These are phyloP conservation scores for Ctenochaetus hawaiiensis DNA, from an alignment of 2,797 vertebrate species.

Conservation along the genomic window DNA sequence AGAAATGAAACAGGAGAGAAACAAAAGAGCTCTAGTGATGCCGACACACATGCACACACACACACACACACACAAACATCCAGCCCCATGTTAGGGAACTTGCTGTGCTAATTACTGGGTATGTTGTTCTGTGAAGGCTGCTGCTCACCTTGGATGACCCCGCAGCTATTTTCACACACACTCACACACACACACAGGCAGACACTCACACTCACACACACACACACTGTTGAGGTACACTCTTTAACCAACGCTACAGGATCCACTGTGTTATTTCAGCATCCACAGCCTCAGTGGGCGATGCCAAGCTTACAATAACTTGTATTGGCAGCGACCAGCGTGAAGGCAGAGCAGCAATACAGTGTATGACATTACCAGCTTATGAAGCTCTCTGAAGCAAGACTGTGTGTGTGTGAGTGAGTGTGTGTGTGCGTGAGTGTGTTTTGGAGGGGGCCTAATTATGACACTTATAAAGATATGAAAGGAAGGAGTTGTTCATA, in stretches of 20 bases:
- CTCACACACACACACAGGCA: constrained; percentile 8
- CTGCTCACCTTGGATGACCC: constrained; percentile 47
- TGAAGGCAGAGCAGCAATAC: constrained; percentile 42
- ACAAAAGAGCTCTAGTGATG: constrained; percentile 39
- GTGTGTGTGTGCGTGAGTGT: too few species aligned
- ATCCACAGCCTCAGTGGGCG: constrained; percentile 49
- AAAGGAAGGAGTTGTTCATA: too few species aligned
- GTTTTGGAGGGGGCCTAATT: too few species aligned
- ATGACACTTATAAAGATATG: too few species aligned
- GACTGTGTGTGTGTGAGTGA: too few species aligned
- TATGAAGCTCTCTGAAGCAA: constrained; percentile 21
- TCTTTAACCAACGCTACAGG: constrained; percentile 39
- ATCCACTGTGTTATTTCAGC: constrained; percentile 58
- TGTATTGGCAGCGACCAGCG: constrained; percentile 69
- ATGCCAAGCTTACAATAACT: constrained; percentile 65
- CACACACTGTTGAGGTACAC: constrained; percentile 19
- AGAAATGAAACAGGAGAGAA: constrained; percentile 12
- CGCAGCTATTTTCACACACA: constrained; percentile 7
- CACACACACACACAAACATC: constrained; percentile 13
- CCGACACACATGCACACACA: constrained; percentile 1
- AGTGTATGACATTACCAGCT: constrained; percentile 34
- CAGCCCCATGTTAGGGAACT: constrained; percentile 2
- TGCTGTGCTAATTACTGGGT: constrained; percentile 57
- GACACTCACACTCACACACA: constrained; percentile 17
- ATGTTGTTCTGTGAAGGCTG: constrained; percentile 47